Percentiles rank a stretch among this genome's conserved stretches.
Conservation (phyloP, 2,113 vertebrate species). For the Egretta garzetta region DNA sequence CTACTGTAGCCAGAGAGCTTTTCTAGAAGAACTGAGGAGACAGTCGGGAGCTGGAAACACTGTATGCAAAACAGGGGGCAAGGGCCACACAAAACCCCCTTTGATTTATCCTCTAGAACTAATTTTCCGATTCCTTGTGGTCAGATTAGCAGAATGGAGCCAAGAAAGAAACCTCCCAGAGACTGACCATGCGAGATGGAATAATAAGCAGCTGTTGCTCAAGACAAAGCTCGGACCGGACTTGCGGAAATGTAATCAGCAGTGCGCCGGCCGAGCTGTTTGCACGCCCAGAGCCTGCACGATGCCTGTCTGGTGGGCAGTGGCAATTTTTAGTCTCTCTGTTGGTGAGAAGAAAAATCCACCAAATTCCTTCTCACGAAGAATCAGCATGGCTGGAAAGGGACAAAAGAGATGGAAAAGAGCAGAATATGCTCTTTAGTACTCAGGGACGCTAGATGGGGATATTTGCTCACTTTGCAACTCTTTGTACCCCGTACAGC, state of each 20-base stretch:
- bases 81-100: not conserved
- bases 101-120: constrained; percentile 24
- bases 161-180: not conserved
- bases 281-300: not conserved
- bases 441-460: constrained; percentile 71
- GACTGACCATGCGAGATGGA: not conserved
- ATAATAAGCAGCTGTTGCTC: constrained; percentile 22
- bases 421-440: not conserved
- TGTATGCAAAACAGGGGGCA: not conserved
- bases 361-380: not conserved
- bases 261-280: not conserved
- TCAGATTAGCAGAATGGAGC: not conserved
- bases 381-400: not conserved
- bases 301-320: not conserved
- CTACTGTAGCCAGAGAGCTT: constrained; percentile 27
- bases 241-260: not conserved
- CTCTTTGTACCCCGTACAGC: not conserved
- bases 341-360: not conserved
- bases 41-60: not conserved
- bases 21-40: constrained; percentile 31
- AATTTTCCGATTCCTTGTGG: constrained; percentile 13
- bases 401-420: not conserved
- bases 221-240: not conserved
- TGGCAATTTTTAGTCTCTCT: not conserved
- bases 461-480: constrained; percentile 68